Evolutionary conservation across 2,797 vertebrate genomes (phyloP).

Genomic region (Gymnopithys bicolor): DNA sequence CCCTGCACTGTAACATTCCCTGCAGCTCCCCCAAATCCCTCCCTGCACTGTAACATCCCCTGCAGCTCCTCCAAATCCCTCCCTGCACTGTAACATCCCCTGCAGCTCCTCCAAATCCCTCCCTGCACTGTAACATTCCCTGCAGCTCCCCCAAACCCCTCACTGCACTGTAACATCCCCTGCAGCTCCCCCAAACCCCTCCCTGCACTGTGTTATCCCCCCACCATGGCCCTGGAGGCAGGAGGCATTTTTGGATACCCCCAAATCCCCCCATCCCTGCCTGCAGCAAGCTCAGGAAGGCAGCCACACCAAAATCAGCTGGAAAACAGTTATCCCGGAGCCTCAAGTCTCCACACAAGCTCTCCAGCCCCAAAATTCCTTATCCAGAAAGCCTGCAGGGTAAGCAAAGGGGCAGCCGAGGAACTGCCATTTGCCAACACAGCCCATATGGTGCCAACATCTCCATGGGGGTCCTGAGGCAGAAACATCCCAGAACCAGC

Average conservation of each 20-base stretch:
- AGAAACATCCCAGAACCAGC: neutral
- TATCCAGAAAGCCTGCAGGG: rapidly evolving
- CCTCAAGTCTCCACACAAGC: neutral
- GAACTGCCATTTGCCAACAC: neutral
- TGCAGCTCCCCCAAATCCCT: neutral
- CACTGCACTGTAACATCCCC: neutral
- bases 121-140: neutral
- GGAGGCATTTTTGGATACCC: neutral
- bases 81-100: neutral
- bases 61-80: neutral
- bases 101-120: neutral
- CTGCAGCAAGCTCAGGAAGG: neutral
- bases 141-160: neutral
- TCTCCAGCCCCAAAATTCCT: neutral
- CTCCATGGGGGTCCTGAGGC: rapidly evolving
- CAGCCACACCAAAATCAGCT: rapidly evolving
- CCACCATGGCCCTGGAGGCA: rapidly evolving
- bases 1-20: neutral
- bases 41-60: neutral
- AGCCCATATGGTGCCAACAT: rapidly evolving
- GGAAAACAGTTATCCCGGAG: neutral
- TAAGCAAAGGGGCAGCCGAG: neutral
- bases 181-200: neutral
- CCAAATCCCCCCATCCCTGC: rapidly evolving
- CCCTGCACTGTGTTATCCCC: neutral